These are phyloP conservation scores for Euproctis similis DNA, from an alignment of 2,888 invertebrate species.

Conservation along the genomic window DNA sequence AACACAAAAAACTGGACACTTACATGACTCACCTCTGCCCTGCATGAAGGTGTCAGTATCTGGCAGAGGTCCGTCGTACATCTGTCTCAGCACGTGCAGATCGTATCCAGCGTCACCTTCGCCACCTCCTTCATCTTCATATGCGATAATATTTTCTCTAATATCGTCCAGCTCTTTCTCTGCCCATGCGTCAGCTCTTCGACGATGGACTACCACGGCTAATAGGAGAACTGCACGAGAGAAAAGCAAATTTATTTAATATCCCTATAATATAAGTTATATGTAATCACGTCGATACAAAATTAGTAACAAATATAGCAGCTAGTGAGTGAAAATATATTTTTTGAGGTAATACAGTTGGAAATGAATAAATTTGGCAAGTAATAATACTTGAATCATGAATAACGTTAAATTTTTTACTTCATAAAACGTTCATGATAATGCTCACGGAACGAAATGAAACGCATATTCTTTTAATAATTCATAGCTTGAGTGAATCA, in stretches of 20 bases:
- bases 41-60: constrained; percentile 73
- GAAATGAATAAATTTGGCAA: no score
- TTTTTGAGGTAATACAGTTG: no score
- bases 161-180: constrained; percentile 97
- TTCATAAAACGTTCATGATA: no score
- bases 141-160: constrained; percentile 97
- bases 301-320: no score
- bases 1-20: constrained; percentile 4
- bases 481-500: not conserved
- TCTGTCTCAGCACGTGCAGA: constrained; percentile 83
- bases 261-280: no score
- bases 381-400: no score
- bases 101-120: constrained; percentile 97
- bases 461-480: not conserved
- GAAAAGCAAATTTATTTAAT: no score
- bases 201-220: constrained; percentile 92
- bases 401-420: no score
- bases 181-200: constrained; percentile 89
- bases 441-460: no score
- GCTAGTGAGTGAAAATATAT: no score
- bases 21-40: constrained; percentile 54
- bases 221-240: constrained; percentile 85
- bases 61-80: constrained; percentile 77
- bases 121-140: constrained; percentile 98
- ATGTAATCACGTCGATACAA: no score